Base-by-base conservation (phyloP, 2,113 vertebrate species). In the Pardalotus punctatus region DNA sequence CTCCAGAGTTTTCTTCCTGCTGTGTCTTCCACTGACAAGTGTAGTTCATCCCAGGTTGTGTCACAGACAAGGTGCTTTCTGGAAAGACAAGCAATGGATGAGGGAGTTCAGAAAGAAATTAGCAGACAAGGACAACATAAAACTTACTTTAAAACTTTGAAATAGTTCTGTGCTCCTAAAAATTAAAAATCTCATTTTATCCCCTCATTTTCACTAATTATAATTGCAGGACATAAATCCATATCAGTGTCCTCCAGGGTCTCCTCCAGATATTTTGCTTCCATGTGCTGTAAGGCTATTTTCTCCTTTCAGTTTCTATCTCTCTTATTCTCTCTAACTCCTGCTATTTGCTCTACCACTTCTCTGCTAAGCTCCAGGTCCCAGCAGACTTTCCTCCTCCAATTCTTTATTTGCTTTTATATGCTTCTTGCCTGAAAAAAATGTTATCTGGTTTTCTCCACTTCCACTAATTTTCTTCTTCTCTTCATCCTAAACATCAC, bases 351-450 rank as follows among this genome's bases (percentile, higher is more conserved):
- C 85, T 95, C 85, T 96, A 77, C 54, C 85, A 81, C 28, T 86
- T 90, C 72, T 74, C 67, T 83, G 79, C 50, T 91, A 94, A 93
- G 87, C 93, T 80, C 36, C 54, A 85, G 15, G 58, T 96, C 95
- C 84, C 94, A 85, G 33, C 4, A 6, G 94, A 88, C 58, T 93
- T 42, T 95, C 27, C 60, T 20, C 24, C 51, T 93, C 71, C 60
- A 90, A 47, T 92, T 83, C 50, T 92, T 90, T 95, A 90, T 96
- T 96, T 96, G 82, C 79, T 95, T 96, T 95, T 83, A 95, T 92
- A 96, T 82, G 47, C 47, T 80, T n/a, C 56, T 95, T 77, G 64
- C 67, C 69, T 88, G 64, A 91, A 93, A 96, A 76, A 83, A 53
- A 69, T 10, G 45, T 85, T 93, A 91, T 95, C 93, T 74, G 54